Percentiles rank a stretch among this genome's conserved stretches.
Conservation (phyloP, 2,113 vertebrate genomes). For the Ptilonorhynchus violaceus region DNA sequence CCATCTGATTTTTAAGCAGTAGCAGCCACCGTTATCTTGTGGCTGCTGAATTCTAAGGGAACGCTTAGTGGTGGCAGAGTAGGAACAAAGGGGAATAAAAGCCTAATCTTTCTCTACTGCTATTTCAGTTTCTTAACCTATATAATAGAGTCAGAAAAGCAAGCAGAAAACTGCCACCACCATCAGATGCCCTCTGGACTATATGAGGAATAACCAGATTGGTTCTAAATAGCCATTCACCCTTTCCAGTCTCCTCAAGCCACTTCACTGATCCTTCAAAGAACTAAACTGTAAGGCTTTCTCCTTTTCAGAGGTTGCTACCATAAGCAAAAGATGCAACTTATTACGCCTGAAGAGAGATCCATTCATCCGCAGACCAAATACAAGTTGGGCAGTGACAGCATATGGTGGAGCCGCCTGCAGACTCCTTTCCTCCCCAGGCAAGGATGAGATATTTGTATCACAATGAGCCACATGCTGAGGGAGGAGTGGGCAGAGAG, state of each 20-base stretch:
- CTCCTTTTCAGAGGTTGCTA: neutral
- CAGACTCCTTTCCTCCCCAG: neutral
- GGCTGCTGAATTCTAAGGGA: neutral
- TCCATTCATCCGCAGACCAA: neutral
- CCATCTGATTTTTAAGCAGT: neutral
- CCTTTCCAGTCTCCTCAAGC: neutral
- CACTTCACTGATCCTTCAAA: neutral
- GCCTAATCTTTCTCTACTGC: neutral
- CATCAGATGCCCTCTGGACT: neutral
- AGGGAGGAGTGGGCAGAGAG: neutral
- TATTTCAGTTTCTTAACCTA: neutral
- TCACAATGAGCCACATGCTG: slow-evolving; percentile 29
- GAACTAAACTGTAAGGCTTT: neutral
- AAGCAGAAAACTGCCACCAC: neutral
- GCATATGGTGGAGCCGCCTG: neutral
- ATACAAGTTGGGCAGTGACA: neutral
- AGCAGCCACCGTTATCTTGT: neutral
- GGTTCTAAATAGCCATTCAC: neutral
- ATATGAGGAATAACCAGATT: neutral
- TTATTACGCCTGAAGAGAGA: neutral
- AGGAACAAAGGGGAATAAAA: neutral
- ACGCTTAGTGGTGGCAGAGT: rapidly evolving
- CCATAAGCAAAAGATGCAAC: neutral
- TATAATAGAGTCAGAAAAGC: neutral
- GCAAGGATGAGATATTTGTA: slow-evolving; percentile 28